A percentile compares a stretch with the other conserved stretches of the same genome.
phyloP scores from a whole-genome alignment of 1,140 invertebrate species.

The Drosophila nannoptera region DNA sequence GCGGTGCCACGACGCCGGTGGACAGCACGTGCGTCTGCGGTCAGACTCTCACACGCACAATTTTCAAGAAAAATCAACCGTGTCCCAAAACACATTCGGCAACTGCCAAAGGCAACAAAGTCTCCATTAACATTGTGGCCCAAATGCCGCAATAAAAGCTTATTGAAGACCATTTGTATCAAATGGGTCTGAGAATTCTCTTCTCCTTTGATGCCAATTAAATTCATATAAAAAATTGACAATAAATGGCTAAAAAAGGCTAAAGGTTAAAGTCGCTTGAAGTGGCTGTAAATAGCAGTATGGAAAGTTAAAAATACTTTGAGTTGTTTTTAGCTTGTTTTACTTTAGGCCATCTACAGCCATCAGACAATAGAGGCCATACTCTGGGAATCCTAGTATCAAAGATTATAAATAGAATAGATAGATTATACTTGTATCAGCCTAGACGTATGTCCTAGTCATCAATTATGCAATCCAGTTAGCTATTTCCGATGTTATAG shows the following conservation, averaged over 20 bases:
- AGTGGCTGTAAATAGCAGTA: too few species aligned
- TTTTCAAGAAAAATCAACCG: conserved; percentile 54
- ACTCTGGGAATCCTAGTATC: too few species aligned
- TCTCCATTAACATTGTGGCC: conserved; percentile 10
- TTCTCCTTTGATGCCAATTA: not conserved
- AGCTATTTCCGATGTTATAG: conserved; percentile 19
- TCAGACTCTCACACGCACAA: conserved; percentile 40
- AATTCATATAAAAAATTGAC: not conserved
- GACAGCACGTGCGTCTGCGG: conserved; percentile 23
- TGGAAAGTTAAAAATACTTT: too few species aligned
- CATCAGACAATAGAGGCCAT: too few species aligned
- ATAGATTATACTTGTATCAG: not conserved
- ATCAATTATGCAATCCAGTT: conserved; percentile 13
- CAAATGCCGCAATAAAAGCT: not conserved
- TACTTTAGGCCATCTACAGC: too few species aligned
- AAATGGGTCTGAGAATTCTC: not conserved
- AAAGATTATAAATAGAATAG: too few species aligned
- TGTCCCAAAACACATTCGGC: conserved; percentile 50
- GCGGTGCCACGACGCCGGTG: conserved; percentile 6
- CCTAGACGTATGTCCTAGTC: not conserved
- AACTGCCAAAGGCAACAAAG: conserved; percentile 25
- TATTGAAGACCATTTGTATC: not conserved
- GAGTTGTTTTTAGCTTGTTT: too few species aligned
- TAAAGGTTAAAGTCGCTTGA: too few species aligned
- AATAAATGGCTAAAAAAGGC: too few species aligned